Evolutionary conservation across 2,797 vertebrate genomes (phyloP), one percentile per base, ranked within the genome.

Genomic region (Xiphophorus birchmanni): DNA sequence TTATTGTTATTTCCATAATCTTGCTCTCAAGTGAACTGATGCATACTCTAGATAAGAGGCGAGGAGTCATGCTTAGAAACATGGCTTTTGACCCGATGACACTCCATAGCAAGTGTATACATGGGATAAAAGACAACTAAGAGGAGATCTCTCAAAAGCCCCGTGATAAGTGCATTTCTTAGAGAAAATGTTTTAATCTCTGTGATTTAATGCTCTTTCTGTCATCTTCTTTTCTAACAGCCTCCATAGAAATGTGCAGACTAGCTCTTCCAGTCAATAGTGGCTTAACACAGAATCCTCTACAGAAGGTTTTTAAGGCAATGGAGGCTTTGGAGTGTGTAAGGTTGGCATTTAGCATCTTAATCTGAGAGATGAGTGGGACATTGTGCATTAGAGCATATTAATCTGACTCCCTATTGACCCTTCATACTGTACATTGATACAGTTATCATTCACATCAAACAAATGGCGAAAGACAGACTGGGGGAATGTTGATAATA

Each of bases 371-470:
- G 90, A 92, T 93, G 88, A 93, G 87, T 90, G 90, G 90, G 89
- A 93, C 91, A 93, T 92, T 93, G 93, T 94, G 92, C 92, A 94
- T 94, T 93, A 94, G 88, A 92, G 91, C 84, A 82, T 87, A 84
- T 85, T 93, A 94, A 93, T 94, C 92, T 90, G 84, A 78, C 84
- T 92, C 88, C 89, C 90, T 85, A 80, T 93, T 93, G 93, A 94
- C 93, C 92, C 86, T 85, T 91, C 79, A 91, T 92, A n/a, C n/a
- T n/a, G n/a, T n/a, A 87, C 90, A 94, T 87, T 91, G 90, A 95
- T 94, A 81, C 80, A 65, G 75, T 65, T 52, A 94, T 91, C 81
- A 89, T 88, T 84, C 81, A 83, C 80, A 83, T 86, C 85, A 63
- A 87, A 92, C 78, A 93, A 90, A 92, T 90, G 87, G 82, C 85